Percentiles rank a stretch among this genome's conserved stretches.
These are phyloP conservation scores for Chiloscyllium punctatum DNA, from an alignment of 2,797 vertebrate genomes.

Conservation along the genomic window DNA sequence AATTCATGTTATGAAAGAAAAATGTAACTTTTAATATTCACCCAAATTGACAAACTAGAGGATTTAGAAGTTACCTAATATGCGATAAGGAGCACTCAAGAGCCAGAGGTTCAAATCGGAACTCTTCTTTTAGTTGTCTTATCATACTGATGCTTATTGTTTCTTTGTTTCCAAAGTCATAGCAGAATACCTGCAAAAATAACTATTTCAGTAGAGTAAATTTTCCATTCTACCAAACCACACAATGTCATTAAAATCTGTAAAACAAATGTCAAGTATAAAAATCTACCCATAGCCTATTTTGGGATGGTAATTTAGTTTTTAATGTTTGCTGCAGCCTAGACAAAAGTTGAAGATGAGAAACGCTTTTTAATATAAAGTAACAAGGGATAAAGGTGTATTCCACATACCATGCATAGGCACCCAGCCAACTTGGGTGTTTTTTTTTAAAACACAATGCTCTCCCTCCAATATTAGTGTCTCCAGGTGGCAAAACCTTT, in stretches of 20 bases:
- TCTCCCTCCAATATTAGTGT: neutral
- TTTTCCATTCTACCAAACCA: slow-evolving; percentile 28
- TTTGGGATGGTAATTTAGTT: neutral
- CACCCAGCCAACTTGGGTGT: neutral
- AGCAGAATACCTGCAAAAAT: slow-evolving; percentile 68
- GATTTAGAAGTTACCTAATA: slow-evolving; percentile 65
- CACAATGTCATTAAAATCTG: slow-evolving; percentile 34
- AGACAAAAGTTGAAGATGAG: neutral
- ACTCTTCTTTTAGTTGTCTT: slow-evolving; percentile 61
- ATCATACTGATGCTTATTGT: slow-evolving; percentile 59
- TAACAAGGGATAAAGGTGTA: neutral
- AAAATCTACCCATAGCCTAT: neutral
- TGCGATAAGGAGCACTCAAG: slow-evolving; percentile 73
- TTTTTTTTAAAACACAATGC: neutral
- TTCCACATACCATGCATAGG: neutral
- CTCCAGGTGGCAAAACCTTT: neutral
- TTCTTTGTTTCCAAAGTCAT: slow-evolving; percentile 71
- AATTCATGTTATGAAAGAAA: neutral
- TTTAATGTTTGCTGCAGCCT: neutral
- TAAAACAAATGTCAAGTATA: neutral
- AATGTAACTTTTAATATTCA: neutral
- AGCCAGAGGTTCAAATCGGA: slow-evolving; percentile 60
- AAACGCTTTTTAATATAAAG: neutral
- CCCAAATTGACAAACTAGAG: neutral
- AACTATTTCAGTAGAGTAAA: neutral